Percentiles rank a stretch among this genome's conserved stretches.
These are phyloP conservation scores for Pteromalus puparum DNA, from an alignment of 1,140 invertebrate genomes.

Conservation along the genomic window DNA sequence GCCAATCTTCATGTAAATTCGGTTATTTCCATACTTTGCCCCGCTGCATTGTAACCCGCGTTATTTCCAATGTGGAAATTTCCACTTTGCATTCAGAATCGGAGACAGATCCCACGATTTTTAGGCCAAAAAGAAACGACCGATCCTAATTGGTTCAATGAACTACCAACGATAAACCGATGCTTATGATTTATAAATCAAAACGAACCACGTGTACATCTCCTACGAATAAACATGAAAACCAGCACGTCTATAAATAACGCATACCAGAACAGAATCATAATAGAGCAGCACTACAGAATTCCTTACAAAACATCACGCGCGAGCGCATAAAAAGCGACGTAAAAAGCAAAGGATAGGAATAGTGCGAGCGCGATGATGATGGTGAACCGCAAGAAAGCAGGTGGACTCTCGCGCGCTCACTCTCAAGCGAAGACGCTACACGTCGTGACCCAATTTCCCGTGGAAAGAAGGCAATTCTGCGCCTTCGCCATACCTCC, in stretches of 20 bases:
- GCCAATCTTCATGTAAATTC: not conserved
- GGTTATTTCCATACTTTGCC: not conserved
- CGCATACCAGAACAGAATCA: too few species aligned
- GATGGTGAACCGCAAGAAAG: slow-evolving; percentile 17
- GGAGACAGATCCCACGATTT: not conserved
- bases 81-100: not conserved
- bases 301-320: not conserved
- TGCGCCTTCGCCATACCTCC: too few species aligned
- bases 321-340: not conserved
- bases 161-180: too few species aligned
- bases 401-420: not conserved
- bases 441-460: slow-evolving; percentile 6
- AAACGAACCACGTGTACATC: not conserved
- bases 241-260: not conserved
- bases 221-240: not conserved
- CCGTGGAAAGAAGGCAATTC: not conserved
- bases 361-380: not conserved
- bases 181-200: too few species aligned
- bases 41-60: not conserved
- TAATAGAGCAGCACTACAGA: not conserved
- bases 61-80: not conserved
- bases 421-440: not conserved
- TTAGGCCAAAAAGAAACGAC: not conserved
- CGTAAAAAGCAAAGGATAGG: not conserved
- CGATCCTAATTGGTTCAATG: not conserved